phyloP scores from a whole-genome alignment of 2,113 vertebrate genomes.

The Ophthalmolycus amberensis region DNA sequence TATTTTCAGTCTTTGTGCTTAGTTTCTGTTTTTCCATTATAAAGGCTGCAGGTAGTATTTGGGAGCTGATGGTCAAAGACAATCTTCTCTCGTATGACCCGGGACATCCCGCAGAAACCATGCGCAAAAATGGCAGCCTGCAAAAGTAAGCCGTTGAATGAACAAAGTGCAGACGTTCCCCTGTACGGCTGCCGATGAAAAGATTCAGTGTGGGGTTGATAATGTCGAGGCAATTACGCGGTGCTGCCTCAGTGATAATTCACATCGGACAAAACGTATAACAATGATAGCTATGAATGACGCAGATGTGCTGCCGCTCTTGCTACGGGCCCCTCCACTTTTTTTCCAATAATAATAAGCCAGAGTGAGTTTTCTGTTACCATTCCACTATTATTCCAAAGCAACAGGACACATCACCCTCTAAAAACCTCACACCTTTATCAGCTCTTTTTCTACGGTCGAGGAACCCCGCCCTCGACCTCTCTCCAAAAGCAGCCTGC shows the following conservation, averaged over 20 bases:
- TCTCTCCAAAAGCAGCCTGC: conserved; percentile 59
- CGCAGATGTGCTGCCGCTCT: conserved; percentile 46
- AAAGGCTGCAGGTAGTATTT: neutral
- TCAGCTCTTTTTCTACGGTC: conserved; percentile 60
- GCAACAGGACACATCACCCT: conserved; percentile 49
- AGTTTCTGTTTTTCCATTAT: neutral
- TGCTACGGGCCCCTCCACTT: conserved; percentile 47
- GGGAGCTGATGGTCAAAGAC: too few species aligned
- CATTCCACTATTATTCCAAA: conserved; percentile 40
- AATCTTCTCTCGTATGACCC: too few species aligned
- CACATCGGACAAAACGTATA: conserved; percentile 28
- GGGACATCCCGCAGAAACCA: neutral
- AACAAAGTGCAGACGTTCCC: neutral
- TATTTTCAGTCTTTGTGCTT: neutral
- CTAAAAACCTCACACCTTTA: conserved; percentile 52
- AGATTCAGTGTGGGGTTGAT: neutral
- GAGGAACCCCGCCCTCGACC: conserved; percentile 42
- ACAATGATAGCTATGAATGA: conserved; percentile 54
- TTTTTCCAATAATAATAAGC: conserved; percentile 60
- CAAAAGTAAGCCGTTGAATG: neutral
- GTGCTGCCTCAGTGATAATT: conserved; percentile 35
- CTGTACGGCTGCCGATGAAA: neutral
- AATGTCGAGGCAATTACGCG: neutral
- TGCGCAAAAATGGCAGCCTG: too few species aligned
- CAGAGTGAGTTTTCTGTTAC: conserved; percentile 54